Base-by-base conservation (phyloP, 2,797 vertebrate genomes). In the Babyrousa celebensis region DNA sequence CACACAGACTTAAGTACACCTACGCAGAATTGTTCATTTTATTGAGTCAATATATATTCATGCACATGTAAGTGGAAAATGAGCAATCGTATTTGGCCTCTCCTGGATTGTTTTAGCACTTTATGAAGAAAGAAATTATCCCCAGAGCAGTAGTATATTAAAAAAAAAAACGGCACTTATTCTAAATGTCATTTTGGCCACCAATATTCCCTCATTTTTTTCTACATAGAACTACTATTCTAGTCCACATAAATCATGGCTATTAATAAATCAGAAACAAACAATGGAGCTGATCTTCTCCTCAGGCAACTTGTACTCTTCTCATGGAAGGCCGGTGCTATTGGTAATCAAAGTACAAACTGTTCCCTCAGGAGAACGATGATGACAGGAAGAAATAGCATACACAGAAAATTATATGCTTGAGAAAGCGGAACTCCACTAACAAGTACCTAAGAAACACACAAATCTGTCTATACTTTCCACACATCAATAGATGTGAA, bases 211-310 rank as follows among this genome's bases (percentile, higher is more conserved):
- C 79, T 92, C 15, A 32, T 16, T 48, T 70, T 84, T 62, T 93
- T 89, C 56, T 56, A n/a, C 29, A 52, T 48, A 4, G 52, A 67
- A 21, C 54, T 9, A 20, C 29, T 84, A 25, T 82, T 71, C 21
- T 20, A 71, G 40, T 16, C 25, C 29, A 77, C 32, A 7, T 89
- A 67, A 83, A 56, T 84, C 78, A 71, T 5, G 54, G 25, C 25
- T 92, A 54, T 82, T 92, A 77, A 88, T 92, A 89, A 68, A 56
- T 78, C 54, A 18, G 8, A 89, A 71, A 23, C 6, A 29, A 58
- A 25, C 16, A 7, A 8, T 71, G 43, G 40, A 71, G 40, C 21
- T 29, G 20, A 60, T 82, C 62, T 74, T 86, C 27, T 62, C 62
- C 71, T 83, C 27, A 71, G 78, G 43, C 43, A 89, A 84, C 21